Conservation (phyloP, 2,797 vertebrate genomes). For the Chelon auratus region DNA sequence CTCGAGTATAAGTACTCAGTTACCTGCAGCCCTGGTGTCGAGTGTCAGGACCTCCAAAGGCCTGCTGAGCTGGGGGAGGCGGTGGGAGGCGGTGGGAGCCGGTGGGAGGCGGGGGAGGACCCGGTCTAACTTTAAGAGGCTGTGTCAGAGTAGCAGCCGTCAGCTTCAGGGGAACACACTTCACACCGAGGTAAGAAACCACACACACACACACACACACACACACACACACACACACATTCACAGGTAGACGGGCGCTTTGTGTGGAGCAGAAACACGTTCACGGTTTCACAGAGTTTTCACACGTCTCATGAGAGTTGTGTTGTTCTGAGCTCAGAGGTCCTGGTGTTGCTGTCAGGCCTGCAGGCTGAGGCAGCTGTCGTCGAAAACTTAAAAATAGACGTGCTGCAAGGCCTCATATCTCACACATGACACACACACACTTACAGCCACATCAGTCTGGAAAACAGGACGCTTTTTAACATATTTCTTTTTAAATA, state of each 20-base stretch:
- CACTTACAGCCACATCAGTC: background rate
- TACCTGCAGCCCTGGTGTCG: constrained; percentile 55
- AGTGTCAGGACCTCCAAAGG: constrained; percentile 41
- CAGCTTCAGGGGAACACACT: constrained; percentile 27
- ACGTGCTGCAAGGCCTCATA: constrained; percentile 35
- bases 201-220: constrained; percentile 14
- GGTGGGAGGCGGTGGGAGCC: constrained; percentile 15
- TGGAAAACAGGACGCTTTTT: too few relatives aligned
- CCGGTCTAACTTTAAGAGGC: constrained; percentile 70
- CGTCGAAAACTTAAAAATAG: constrained; percentile 56
- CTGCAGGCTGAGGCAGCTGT: constrained; percentile 64
- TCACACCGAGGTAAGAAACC: constrained; percentile 53
- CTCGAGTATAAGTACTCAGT: constrained; percentile 34
- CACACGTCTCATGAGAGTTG: constrained; percentile 8
- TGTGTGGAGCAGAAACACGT: background rate
- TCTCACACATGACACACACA: constrained; percentile 25
- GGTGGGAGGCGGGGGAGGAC: constrained; percentile 16
- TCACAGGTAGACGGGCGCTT: background rate
- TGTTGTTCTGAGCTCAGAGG: background rate
- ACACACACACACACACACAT: constrained; percentile 21
- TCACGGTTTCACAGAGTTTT: constrained; percentile 4
- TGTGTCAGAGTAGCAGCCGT: constrained; percentile 24
- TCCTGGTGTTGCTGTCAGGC: constrained; percentile 34
- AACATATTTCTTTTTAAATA: too few relatives aligned
- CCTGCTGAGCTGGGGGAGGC: constrained; percentile 19